Base-by-base conservation (phyloP, 2,797 vertebrate genomes). In the Sebastes iracundus region DNA sequence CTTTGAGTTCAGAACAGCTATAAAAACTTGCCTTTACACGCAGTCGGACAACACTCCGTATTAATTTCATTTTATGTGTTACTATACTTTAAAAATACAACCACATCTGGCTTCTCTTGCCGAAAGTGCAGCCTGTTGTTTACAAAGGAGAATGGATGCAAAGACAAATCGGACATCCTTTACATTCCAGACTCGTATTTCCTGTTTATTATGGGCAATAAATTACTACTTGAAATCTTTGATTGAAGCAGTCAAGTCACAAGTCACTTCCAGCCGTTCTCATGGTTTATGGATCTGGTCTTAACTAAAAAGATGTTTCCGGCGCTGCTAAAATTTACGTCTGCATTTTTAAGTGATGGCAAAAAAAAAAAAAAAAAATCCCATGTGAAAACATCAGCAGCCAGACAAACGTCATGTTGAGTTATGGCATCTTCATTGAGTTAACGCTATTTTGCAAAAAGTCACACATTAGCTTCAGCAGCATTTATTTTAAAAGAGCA, bases 401-500 rank as follows among this genome's bases (percentile, higher is more conserved):
- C 61, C 46, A n/a, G 56, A 70, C 25, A 0, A 25, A 49, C n/a
- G 69, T 68, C 75, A 56, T 14, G 14, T 64, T 66, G 56, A 66
- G 14, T 72, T 86, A 59, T 16, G 16, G 18, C 22, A 16, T 53
- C 4, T 0, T 71, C 14, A 2, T 3, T 72, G 62, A 83, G 35
- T 78, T 46, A 55, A 22, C 16, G 1, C 16, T 49, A 6, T 70
- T 82, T 49, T 58, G 25, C 22, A 60, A 76, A 74, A 78, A 52
- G 13, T 81, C 80, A 46, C 68, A 81, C 38, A 55, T 72, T 23
- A 60, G 25, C 61, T 68, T 74, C 55, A 58, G 20, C 30, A 28
- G 38, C 46, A 27, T 67, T 52, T 71, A 28, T 64, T 81, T 75
- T 58, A 22, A 55, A 55, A 81, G 4, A 20, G 12, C 25, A 35